Percentiles rank a stretch among this genome's conserved stretches.
Evolutionary conservation across 2,113 vertebrate genomes (phyloP).

Genomic region (Dermatemys mawii): DNA sequence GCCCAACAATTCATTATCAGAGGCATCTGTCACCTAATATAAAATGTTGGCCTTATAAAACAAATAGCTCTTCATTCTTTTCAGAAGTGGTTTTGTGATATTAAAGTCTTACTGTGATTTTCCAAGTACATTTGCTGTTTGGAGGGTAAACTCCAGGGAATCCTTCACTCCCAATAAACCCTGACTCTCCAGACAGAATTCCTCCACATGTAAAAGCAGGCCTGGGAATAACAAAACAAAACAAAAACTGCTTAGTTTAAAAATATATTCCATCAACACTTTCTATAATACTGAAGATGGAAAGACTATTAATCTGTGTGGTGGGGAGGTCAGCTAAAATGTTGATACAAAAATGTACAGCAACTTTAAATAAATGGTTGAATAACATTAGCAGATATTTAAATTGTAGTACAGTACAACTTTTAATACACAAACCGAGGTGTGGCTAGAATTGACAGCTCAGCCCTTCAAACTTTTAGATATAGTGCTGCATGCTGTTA

Average conservation of each 20-base stretch:
- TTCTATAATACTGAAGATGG: neutral
- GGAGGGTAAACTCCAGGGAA: constrained; percentile 98
- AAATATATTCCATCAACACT: neutral
- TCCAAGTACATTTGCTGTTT: constrained; percentile 98
- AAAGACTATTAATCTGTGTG: neutral
- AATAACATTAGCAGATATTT: neutral
- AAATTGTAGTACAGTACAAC: neutral
- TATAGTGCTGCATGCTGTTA: neutral
- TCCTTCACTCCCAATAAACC: constrained; percentile 96
- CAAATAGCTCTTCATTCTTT: constrained; percentile 13
- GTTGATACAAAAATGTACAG: neutral
- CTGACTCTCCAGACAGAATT: constrained; percentile 90
- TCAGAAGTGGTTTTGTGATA: constrained; percentile 44
- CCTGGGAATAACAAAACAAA: constrained; percentile 74
- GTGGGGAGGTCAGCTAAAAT: neutral
- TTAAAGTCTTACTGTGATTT: constrained; percentile 92
- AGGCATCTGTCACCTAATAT: neutral
- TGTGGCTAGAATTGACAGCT: neutral
- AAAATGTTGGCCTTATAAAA: constrained; percentile 14
- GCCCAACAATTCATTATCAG: constrained; percentile 22
- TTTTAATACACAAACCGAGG: neutral
- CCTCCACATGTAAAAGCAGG: constrained; percentile 92
- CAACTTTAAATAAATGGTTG: neutral
- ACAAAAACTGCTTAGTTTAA: neutral
- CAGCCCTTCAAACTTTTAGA: neutral